These are phyloP conservation scores for Morelia viridis DNA, from an alignment of 2,797 vertebrate genomes.

Conservation along the genomic window DNA sequence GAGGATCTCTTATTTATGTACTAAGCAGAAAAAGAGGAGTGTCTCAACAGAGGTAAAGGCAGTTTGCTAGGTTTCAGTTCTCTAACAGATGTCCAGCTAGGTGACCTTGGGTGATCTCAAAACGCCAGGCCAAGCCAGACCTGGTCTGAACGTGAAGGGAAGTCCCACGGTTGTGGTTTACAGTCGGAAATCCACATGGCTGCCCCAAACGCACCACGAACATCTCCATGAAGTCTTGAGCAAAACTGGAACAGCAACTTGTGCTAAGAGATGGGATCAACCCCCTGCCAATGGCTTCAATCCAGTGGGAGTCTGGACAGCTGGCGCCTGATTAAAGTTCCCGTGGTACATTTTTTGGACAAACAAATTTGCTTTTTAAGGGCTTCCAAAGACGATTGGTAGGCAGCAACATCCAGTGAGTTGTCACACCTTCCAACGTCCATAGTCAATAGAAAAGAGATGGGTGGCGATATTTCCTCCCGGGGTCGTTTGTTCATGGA, in stretches of 20 bases:
- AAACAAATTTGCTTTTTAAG: too few relatives aligned
- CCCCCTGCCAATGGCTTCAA: neutral
- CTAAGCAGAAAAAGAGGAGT: neutral
- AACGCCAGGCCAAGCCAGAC: neutral
- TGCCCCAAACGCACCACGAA: neutral
- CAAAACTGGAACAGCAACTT: neutral
- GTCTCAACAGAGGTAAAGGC: neutral
- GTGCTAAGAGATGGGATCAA: neutral
- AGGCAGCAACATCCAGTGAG: accelerated
- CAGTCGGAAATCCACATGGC: neutral
- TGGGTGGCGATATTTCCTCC: neutral
- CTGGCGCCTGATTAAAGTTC: neutral
- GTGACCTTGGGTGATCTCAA: neutral
- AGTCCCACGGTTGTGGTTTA: neutral
- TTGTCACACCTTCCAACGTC: neutral
- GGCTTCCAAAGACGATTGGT: neutral
- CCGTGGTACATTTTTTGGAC: neutral
- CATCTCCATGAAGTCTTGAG: neutral
- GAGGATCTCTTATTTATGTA: neutral
- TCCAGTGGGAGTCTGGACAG: neutral
- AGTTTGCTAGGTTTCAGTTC: neutral
- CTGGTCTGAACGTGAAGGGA: neutral
- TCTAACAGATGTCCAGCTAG: neutral
- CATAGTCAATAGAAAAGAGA: neutral
- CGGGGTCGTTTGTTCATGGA: neutral